A percentile compares a stretch with the other conserved stretches of the same genome.
phyloP scores from a whole-genome alignment of 2,888 invertebrate genomes.

The Cephalotes varians region DNA sequence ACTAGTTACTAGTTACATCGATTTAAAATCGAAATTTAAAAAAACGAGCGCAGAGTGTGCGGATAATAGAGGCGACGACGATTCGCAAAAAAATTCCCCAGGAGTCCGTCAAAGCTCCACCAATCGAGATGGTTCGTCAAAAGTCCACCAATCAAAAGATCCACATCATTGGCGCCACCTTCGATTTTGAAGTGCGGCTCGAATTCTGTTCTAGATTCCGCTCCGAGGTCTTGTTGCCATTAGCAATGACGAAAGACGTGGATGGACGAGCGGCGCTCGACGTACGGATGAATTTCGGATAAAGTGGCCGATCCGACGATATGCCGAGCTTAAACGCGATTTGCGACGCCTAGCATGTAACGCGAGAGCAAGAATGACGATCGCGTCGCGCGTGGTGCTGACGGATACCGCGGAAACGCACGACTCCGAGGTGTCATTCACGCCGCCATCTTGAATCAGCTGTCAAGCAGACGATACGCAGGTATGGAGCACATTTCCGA shows the following conservation, averaged over 20 bases:
- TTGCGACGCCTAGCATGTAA: slow-evolving; percentile 62
- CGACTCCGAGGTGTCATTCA: slow-evolving; percentile 53
- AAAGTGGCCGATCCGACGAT: slow-evolving; percentile 41
- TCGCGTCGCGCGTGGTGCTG: slow-evolving; percentile 47
- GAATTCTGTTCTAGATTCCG: neutral
- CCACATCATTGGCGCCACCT: neutral
- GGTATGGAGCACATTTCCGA: slow-evolving; percentile 66
- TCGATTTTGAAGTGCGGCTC: neutral
- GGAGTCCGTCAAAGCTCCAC: neutral
- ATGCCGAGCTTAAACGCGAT: slow-evolving; percentile 15
- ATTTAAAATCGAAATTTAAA: neutral
- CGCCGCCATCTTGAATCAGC: slow-evolving; percentile 76
- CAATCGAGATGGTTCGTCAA: neutral
- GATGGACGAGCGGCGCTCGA: slow-evolving; percentile 65
- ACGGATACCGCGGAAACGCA: slow-evolving; percentile 56
- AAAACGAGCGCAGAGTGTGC: neutral
- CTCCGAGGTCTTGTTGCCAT: neutral
- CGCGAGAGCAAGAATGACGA: slow-evolving; percentile 34
- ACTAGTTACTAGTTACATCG: neutral
- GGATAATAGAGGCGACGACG: neutral
- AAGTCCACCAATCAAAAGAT: neutral
- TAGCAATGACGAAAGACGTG: slow-evolving; percentile 72
- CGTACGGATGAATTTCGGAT: slow-evolving; percentile 59
- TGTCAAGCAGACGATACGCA: slow-evolving; percentile 82
- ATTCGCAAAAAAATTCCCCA: neutral